Conservation (phyloP, 2,888 invertebrate species). For the Steinernema carpocapsae region DNA sequence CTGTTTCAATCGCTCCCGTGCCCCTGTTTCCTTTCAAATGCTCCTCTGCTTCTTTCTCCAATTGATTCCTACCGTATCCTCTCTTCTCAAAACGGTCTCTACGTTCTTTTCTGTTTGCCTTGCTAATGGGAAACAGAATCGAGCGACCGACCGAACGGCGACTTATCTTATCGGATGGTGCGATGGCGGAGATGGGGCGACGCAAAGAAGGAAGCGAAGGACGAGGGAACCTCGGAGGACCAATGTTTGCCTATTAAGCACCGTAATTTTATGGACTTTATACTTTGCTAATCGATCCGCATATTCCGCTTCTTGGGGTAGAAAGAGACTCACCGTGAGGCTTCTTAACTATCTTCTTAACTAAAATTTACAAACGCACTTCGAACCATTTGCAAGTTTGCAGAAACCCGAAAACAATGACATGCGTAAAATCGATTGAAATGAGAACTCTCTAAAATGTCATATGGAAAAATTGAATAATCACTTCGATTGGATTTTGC, state of each 20-base stretch:
- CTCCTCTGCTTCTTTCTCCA: neutral
- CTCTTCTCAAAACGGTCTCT: neutral
- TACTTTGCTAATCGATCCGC: neutral
- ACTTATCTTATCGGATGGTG: conserved; percentile 1
- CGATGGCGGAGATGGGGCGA: neutral
- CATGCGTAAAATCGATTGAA: too few species aligned
- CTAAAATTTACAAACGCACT: too few species aligned
- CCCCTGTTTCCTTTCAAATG: neutral
- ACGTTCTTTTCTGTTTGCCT: neutral
- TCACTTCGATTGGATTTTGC: too few species aligned
- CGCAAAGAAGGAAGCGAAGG: neutral
- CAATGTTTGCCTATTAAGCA: neutral
- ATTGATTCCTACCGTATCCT: conserved; percentile 20
- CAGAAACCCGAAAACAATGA: too few species aligned
- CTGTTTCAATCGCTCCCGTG: neutral
- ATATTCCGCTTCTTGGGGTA: too few species aligned
- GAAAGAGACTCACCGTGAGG: too few species aligned
- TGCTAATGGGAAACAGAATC: conserved; percentile 5
- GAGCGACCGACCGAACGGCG: neutral
- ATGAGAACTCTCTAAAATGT: too few species aligned
- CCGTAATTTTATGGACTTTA: conserved; percentile 26
- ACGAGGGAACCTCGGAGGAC: neutral
- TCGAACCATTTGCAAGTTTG: too few species aligned
- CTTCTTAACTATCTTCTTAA: neutral
- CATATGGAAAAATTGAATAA: too few species aligned